Conservation (phyloP, 1,140 invertebrate genomes). For the Apis cerana region DNA sequence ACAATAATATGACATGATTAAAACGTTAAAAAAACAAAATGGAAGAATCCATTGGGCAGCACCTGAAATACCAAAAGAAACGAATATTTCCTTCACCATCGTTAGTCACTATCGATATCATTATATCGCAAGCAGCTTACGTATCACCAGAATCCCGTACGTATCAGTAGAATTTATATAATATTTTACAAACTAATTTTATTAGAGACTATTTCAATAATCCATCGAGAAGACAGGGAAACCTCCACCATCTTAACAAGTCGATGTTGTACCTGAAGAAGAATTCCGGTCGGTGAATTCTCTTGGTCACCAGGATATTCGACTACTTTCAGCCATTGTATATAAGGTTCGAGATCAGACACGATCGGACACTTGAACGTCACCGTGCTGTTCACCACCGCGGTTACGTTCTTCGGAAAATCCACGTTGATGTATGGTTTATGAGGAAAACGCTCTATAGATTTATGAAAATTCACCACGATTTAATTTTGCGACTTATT, state of each 20-base stretch:
- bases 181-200: background rate
- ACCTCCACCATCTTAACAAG: slow-evolving; percentile 67
- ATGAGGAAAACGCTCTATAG: slow-evolving; percentile 87
- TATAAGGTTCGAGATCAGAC: slow-evolving; percentile 88
- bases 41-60: background rate
- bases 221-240: slow-evolving; percentile 31
- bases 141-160: background rate
- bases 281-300: slow-evolving; percentile 80
- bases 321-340: slow-evolving; percentile 87
- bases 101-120: slow-evolving; percentile 22
- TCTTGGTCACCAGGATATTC: slow-evolving; percentile 81
- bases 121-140: background rate
- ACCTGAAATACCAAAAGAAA: slow-evolving; percentile 6
- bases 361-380: slow-evolving; percentile 87
- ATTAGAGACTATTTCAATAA: background rate
- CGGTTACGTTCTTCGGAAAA: slow-evolving; percentile 90
- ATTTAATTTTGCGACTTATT: background rate
- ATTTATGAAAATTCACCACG: slow-evolving; percentile 18
- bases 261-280: slow-evolving; percentile 81
- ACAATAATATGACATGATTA: background rate
- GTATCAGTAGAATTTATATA: background rate
- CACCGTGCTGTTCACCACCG: slow-evolving; percentile 86
- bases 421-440: slow-evolving; percentile 90
- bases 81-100: slow-evolving; percentile 41
- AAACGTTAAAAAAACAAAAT: background rate